phyloP scores from a whole-genome alignment of 2,113 vertebrate genomes.

The Syngnathoides biaculeatus region DNA sequence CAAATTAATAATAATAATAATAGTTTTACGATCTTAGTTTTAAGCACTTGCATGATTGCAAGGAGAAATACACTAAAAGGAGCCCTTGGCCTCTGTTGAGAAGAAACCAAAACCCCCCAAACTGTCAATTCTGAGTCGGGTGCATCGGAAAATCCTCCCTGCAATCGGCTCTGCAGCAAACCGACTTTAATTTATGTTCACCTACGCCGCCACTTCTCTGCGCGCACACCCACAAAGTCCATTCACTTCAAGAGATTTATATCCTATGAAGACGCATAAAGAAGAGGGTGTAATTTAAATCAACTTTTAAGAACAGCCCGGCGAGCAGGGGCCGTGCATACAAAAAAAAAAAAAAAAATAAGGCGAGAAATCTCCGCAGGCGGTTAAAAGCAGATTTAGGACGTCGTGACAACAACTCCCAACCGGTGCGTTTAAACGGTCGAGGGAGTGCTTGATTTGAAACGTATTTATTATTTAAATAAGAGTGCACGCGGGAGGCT shows the following conservation, averaged over 20 bases:
- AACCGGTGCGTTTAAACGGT: slow-evolving; percentile 44
- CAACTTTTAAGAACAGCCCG: slow-evolving; percentile 68
- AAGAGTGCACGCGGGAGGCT: slow-evolving; percentile 13
- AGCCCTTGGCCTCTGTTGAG: no score
- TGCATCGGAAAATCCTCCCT: not conserved
- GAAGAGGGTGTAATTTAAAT: slow-evolving; percentile 72
- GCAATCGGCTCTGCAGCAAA: slow-evolving; percentile 34
- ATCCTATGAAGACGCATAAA: slow-evolving; percentile 71
- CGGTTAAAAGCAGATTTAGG: slow-evolving; percentile 54
- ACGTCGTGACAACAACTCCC: slow-evolving; percentile 33
- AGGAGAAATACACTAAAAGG: no score
- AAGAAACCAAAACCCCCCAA: no score
- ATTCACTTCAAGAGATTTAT: slow-evolving; percentile 77
- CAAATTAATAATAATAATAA: no score
- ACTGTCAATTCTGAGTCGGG: not conserved
- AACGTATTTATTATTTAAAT: slow-evolving; percentile 36
- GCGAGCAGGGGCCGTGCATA: slow-evolving; percentile 55
- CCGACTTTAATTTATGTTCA: slow-evolving; percentile 74
- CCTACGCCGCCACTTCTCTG: slow-evolving; percentile 46
- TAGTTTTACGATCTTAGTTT: no score
- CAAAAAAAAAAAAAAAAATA: slow-evolving; percentile 28
- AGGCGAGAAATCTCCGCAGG: slow-evolving; percentile 22
- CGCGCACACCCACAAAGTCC: slow-evolving; percentile 27
- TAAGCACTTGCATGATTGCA: no score
- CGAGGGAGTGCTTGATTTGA: slow-evolving; percentile 39